Conservation (phyloP, 1,140 invertebrate genomes). For the Caenorhabditis brenneri region DNA sequence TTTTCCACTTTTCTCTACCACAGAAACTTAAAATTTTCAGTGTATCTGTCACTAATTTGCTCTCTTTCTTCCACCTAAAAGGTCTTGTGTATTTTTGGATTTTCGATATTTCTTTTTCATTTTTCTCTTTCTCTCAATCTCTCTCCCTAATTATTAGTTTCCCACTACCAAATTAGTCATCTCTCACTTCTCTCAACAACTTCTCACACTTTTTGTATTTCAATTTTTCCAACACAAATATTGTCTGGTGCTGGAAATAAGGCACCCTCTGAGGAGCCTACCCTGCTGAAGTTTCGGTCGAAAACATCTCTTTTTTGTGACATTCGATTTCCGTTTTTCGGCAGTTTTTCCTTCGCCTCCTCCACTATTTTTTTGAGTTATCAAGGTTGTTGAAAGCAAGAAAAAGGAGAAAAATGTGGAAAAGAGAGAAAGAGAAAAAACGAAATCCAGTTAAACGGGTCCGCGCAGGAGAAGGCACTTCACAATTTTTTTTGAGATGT, state of each 20-base stretch:
- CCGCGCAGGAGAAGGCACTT: slow-evolving; percentile 5
- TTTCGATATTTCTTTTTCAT: no score
- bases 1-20: not conserved
- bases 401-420: not conserved
- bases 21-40: not conserved
- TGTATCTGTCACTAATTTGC: not conserved
- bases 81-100: not conserved
- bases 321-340: slow-evolving; percentile 40
- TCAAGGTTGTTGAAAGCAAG: not conserved
- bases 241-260: not conserved
- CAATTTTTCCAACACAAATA: not conserved
- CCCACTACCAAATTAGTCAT: not conserved
- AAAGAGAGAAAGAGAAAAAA: slow-evolving; percentile 4
- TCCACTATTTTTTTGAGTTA: slow-evolving; percentile 10
- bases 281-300: not conserved
- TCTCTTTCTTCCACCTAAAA: not conserved
- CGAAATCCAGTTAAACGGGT: slow-evolving; percentile 36
- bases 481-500: slow-evolving; percentile 24
- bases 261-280: not conserved
- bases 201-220: not conserved
- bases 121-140: not conserved
- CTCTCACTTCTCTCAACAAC: not conserved
- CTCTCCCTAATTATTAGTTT: not conserved
- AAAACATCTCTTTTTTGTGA: slow-evolving; percentile 36
- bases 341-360: not conserved